Conservation (phyloP, 2,888 invertebrate species). For the Nineta flava region DNA sequence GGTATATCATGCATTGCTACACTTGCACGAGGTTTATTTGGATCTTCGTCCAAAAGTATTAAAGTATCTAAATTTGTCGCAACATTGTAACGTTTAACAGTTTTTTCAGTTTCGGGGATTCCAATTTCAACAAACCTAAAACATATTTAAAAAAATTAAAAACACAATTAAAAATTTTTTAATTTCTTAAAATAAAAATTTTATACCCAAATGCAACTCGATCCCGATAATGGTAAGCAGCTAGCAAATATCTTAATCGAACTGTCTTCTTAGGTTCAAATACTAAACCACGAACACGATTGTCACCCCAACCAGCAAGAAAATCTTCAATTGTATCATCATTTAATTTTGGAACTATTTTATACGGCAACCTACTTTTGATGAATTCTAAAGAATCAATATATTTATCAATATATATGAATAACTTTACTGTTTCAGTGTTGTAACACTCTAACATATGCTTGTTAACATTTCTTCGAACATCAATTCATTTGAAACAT, state of each 20-base stretch:
- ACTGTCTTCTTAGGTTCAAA: constrained; percentile 64
- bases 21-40: constrained; percentile 63
- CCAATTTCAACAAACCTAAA: constrained; percentile 52
- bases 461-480: too few relatives aligned
- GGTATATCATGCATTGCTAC: constrained; percentile 84
- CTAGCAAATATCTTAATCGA: constrained; percentile 71
- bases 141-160: constrained; percentile 3
- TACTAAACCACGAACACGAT: constrained; percentile 76
- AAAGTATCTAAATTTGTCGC: constrained; percentile 61
- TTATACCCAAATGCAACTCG: constrained; percentile 72
- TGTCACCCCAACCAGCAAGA: constrained; percentile 80
- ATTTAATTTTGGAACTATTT: constrained; percentile 51
- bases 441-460: too few relatives aligned
- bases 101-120: constrained; percentile 40
- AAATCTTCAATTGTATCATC: constrained; percentile 61
- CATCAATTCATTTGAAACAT: too few relatives aligned
- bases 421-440: constrained; percentile 32
- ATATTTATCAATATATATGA: constrained; percentile 34
- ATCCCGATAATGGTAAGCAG: constrained; percentile 74
- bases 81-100: constrained; percentile 54
- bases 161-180: too few relatives aligned
- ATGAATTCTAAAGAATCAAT: constrained; percentile 53
- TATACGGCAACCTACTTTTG: constrained; percentile 72
- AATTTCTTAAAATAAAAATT: neutral
- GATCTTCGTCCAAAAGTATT: constrained; percentile 80